Evolutionary conservation across 2,797 vertebrate species (phyloP).

Genomic region (Takifugu ocellatus): DNA sequence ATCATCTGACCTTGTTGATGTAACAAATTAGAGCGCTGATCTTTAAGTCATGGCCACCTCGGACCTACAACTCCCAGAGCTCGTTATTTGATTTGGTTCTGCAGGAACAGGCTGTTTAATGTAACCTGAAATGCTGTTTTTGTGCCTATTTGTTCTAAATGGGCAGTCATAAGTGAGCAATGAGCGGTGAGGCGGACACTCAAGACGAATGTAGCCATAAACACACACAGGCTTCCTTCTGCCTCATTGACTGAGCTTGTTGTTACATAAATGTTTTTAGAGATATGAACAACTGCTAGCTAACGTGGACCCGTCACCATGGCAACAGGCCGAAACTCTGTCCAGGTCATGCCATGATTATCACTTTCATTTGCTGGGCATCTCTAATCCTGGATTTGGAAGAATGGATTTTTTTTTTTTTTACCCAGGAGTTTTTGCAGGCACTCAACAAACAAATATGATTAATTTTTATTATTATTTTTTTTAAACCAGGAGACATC

Average conservation of each 20-base stretch:
- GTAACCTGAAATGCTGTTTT: constrained; percentile 21
- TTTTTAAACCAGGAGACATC: background rate
- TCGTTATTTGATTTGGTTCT: too few relatives aligned
- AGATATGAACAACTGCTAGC: constrained; percentile 29
- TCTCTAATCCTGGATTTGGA: constrained; percentile 17
- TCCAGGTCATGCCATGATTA: constrained; percentile 9
- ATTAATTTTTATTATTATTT: background rate
- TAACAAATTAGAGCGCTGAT: too few relatives aligned
- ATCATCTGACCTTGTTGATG: too few relatives aligned
- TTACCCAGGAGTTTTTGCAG: constrained; percentile 15
- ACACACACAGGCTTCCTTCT: constrained; percentile 15
- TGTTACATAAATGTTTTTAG: constrained; percentile 43
- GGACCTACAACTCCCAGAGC: too few relatives aligned
- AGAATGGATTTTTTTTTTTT: background rate
- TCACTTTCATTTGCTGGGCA: constrained; percentile 6
- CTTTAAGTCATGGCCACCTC: too few relatives aligned
- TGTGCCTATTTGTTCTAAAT: constrained; percentile 30
- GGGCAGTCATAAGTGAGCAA: constrained; percentile 31
- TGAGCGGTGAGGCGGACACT: constrained; percentile 24
- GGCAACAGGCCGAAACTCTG: constrained; percentile 27
- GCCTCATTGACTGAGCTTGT: constrained; percentile 43
- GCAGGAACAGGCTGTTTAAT: constrained; percentile 9
- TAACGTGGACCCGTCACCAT: constrained; percentile 19
- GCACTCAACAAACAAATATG: background rate
- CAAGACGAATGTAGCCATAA: constrained; percentile 22